A percentile compares a stretch with the other conserved stretches of the same genome.
Evolutionary conservation across 2,113 vertebrate species (phyloP).

Genomic region (Myotis brandtii): DNA sequence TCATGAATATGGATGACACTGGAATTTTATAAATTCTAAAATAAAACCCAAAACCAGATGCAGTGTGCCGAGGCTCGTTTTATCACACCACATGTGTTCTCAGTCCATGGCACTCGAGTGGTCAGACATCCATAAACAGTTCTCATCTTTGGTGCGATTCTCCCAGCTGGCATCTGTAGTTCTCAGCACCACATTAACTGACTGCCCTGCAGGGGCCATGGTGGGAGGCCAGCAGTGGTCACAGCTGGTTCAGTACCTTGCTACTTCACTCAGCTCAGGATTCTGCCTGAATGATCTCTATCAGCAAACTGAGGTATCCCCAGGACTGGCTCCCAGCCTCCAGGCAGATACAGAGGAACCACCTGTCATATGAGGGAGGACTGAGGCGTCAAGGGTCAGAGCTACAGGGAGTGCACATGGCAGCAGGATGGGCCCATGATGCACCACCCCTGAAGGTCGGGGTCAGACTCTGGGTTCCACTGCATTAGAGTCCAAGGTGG

Average conservation of each 20-base stretch:
- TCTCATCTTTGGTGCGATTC: background rate
- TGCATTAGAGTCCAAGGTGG: background rate
- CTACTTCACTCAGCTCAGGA: background rate
- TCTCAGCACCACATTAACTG: background rate
- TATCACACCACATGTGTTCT: background rate
- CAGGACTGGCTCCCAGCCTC: background rate
- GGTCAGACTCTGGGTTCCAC: too few species aligned
- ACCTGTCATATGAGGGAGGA: background rate
- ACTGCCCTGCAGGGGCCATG: background rate
- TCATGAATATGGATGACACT: slow-evolving; percentile 94
- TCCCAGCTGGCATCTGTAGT: background rate
- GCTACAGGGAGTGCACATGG: background rate
- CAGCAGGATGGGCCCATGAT: background rate
- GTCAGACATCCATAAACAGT: accelerated
- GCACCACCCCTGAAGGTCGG: background rate
- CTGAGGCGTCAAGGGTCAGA: too few species aligned
- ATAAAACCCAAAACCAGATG: slow-evolving; percentile 88
- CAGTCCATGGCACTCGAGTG: too few species aligned
- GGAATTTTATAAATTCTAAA: slow-evolving; percentile 98
- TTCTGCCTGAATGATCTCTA: background rate
- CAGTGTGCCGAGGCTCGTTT: slow-evolving; percentile 69
- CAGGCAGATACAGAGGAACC: background rate
- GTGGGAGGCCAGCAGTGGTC: background rate
- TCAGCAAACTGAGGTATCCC: too few species aligned
- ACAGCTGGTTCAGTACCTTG: too few species aligned